Evolutionary conservation across 1,140 invertebrate genomes (phyloP).

Genomic region (Pseudachorutes palmiensis): DNA sequence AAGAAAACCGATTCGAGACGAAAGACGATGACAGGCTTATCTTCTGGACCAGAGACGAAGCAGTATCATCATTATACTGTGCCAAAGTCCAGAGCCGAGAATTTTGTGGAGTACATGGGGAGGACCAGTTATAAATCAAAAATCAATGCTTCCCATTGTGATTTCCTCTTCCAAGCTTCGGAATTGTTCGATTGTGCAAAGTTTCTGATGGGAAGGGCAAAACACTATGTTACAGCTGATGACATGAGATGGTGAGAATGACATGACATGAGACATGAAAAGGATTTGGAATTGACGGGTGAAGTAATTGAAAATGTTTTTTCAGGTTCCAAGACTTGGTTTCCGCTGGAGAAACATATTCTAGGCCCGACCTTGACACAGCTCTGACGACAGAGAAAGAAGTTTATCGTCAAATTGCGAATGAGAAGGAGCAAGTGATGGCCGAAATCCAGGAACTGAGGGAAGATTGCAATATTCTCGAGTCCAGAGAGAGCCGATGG

Average conservation of each 20-base stretch:
- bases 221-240: slow-evolving; percentile 9
- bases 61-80: slow-evolving; percentile 1
- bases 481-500: no score
- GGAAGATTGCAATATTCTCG: no score
- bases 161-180: slow-evolving; percentile 33
- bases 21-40: no score
- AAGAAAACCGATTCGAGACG: background rate
- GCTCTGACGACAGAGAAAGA: background rate
- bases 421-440: background rate
- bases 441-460: no score
- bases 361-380: slow-evolving; percentile 17
- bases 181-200: slow-evolving; percentile 16
- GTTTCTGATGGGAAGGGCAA: slow-evolving; percentile 22
- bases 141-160: slow-evolving; percentile 23
- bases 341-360: slow-evolving; percentile 10
- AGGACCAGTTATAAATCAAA: slow-evolving; percentile 21
- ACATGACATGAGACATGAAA: background rate
- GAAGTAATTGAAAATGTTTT: background rate
- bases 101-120: slow-evolving; percentile 25
- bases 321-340: slow-evolving; percentile 12
- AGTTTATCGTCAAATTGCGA: background rate
- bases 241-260: slow-evolving; percentile 7
- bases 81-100: slow-evolving; percentile 8
- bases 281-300: background rate
- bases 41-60: background rate